A percentile compares a stretch with the other conserved stretches of the same genome.
phyloP scores from a whole-genome alignment of 1,140 invertebrate species.

The Vanessa atalanta region DNA sequence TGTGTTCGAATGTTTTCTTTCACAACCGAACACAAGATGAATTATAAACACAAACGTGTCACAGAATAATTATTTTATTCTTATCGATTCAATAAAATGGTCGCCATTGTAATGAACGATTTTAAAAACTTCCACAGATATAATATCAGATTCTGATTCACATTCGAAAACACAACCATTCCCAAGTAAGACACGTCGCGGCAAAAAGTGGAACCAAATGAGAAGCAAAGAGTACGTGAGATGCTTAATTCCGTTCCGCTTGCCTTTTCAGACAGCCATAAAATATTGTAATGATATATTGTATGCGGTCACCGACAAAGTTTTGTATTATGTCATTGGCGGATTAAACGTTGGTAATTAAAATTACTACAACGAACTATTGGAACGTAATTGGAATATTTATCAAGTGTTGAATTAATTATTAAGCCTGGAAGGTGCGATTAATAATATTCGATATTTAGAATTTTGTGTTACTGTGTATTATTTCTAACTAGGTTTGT shows the following conservation, averaged over 20 bases:
- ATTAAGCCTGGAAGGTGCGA: too few species aligned
- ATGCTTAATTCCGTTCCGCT: conserved; percentile 21
- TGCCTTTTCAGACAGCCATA: conserved; percentile 19
- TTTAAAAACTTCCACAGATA: not conserved
- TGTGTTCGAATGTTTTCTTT: too few species aligned
- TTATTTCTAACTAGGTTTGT: not conserved
- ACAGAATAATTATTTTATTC: too few species aligned
- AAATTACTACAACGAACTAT: conserved; percentile 36
- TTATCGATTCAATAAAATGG: not conserved
- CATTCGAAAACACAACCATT: not conserved
- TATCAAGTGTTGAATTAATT: conserved; percentile 13
- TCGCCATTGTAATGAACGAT: not conserved
- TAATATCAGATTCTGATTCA: not conserved
- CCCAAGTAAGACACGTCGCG: not conserved
- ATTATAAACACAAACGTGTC: too few species aligned
- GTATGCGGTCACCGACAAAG: conserved; percentile 45
- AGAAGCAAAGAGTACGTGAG: conserved; percentile 13
- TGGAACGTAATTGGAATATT: conserved; percentile 26
- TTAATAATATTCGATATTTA: too few species aligned
- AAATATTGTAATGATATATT: conserved; percentile 47
- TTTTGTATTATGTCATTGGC: conserved; percentile 56
- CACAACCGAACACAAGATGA: too few species aligned
- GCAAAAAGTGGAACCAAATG: not conserved
- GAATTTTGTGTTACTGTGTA: too few species aligned
- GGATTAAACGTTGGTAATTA: conserved; percentile 46